A percentile compares a stretch with the other conserved stretches of the same genome.
These are phyloP conservation scores for Lucinisca nassula DNA, from an alignment of 2,888 invertebrate genomes.

Conservation along the genomic window DNA sequence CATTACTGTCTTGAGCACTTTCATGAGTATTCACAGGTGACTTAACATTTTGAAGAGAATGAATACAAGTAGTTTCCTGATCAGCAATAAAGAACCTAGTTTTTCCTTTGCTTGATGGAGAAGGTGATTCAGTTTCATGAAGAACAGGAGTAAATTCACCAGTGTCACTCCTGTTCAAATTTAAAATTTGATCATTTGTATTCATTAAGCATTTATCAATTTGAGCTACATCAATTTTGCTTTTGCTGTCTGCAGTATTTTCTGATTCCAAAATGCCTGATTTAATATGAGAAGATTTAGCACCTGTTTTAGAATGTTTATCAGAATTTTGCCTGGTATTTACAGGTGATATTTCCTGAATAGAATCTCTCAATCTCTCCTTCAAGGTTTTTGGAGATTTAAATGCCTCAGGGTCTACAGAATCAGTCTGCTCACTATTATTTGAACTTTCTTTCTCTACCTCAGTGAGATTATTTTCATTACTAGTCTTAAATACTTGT, in stretches of 20 bases:
- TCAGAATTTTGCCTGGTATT: neutral
- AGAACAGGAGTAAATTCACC: constrained; percentile 45
- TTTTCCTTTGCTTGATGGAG: constrained; percentile 8
- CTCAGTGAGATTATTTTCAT: neutral
- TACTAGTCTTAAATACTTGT: too few relatives aligned
- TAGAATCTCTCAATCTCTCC: neutral
- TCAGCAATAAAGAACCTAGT: neutral
- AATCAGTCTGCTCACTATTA: neutral
- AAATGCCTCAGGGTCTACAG: neutral
- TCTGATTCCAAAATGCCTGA: neutral
- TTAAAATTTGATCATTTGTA: neutral
- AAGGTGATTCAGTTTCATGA: constrained; percentile 9
- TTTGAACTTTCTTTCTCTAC: neutral
- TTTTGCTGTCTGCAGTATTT: neutral
- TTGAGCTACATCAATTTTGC: neutral
- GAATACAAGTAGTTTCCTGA: neutral
- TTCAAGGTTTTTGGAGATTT: neutral
- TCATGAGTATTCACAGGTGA: too few relatives aligned
- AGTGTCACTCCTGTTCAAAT: constrained; percentile 30
- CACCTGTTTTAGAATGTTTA: neutral
- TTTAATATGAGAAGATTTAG: neutral
- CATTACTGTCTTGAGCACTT: too few relatives aligned
- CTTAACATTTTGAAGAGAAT: too few relatives aligned
- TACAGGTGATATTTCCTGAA: neutral
- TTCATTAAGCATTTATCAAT: neutral